phyloP scores from a whole-genome alignment of 2,797 vertebrate genomes.

The Rachycentron canadum region DNA sequence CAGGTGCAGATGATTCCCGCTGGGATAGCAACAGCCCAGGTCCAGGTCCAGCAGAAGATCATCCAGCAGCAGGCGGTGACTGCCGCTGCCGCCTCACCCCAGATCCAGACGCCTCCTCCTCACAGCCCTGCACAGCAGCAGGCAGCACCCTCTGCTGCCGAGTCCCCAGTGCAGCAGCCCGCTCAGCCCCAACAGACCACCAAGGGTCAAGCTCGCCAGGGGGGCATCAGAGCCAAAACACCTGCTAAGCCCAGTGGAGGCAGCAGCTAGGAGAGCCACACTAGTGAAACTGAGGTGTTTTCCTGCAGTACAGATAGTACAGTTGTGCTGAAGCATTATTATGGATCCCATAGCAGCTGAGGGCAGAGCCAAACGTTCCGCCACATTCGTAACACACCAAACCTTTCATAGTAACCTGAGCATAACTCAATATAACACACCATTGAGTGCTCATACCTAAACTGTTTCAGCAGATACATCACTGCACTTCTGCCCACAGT shows the following conservation, averaged over 20 bases:
- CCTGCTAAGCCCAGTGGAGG: slow-evolving; percentile 89
- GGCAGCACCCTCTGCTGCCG: slow-evolving; percentile 59
- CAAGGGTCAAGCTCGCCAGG: slow-evolving; percentile 88
- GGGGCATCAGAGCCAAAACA: slow-evolving; percentile 88
- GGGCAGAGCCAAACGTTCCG: neutral
- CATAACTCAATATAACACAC: neutral
- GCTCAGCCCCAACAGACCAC: slow-evolving; percentile 83
- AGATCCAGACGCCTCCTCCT: slow-evolving; percentile 88
- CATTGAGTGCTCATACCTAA: slow-evolving; percentile 14
- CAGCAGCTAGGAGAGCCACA: slow-evolving; percentile 64
- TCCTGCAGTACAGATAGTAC: slow-evolving; percentile 24
- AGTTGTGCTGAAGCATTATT: slow-evolving; percentile 21
- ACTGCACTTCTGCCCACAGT: slow-evolving; percentile 1
- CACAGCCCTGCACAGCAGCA: slow-evolving; percentile 89
- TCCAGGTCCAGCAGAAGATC: slow-evolving; percentile 90
- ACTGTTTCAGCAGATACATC: slow-evolving; percentile 6
- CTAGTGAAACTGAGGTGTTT: neutral
- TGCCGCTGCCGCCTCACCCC: slow-evolving; percentile 84
- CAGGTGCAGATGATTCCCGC: slow-evolving; percentile 92
- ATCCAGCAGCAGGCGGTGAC: slow-evolving; percentile 90
- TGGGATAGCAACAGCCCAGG: slow-evolving; percentile 86
- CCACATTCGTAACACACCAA: slow-evolving; percentile 14
- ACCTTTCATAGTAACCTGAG: slow-evolving; percentile 26
- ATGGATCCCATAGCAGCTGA: slow-evolving; percentile 31
- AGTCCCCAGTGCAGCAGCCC: slow-evolving; percentile 79